Conservation (phyloP, 1,140 invertebrate genomes). For the Globodera rostochiensis region DNA sequence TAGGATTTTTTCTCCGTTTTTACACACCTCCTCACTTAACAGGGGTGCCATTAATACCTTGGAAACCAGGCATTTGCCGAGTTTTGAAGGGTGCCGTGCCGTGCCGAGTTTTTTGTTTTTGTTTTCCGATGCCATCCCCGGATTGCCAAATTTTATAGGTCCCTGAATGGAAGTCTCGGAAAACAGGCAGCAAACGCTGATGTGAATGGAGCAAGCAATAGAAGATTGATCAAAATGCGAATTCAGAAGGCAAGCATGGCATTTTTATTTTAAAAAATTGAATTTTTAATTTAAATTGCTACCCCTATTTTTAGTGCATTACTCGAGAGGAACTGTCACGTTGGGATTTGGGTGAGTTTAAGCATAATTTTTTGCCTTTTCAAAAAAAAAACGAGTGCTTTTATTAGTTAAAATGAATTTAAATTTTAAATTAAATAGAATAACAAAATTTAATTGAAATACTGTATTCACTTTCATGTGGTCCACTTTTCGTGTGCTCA, state of each 20-base stretch:
- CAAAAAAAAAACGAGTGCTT: no score
- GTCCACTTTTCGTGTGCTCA: slow-evolving; percentile 24
- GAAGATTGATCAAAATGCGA: slow-evolving; percentile 10
- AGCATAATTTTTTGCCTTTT: no score
- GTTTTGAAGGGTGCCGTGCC: no score
- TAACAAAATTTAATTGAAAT: background rate
- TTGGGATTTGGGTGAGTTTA: slow-evolving; percentile 32
- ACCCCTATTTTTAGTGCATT: slow-evolving; percentile 30
- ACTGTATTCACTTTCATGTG: background rate
- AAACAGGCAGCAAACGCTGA: background rate
- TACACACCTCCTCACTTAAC: no score
- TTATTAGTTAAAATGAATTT: background rate
- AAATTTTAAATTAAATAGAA: background rate
- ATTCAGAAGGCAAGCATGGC: slow-evolving; percentile 19
- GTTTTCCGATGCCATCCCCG: background rate
- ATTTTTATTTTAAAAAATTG: background rate
- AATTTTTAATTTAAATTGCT: background rate
- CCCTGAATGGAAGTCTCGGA: background rate
- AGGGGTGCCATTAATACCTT: no score
- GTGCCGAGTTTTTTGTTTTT: background rate
- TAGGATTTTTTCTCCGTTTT: background rate
- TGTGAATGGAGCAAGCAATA: background rate
- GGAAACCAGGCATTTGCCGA: no score
- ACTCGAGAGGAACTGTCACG: slow-evolving; percentile 31
- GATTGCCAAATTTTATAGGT: background rate